A percentile compares a stretch with the other conserved stretches of the same genome.
These are phyloP conservation scores for Cisticola juncidis DNA, from an alignment of 2,113 vertebrate genomes.

Conservation along the genomic window DNA sequence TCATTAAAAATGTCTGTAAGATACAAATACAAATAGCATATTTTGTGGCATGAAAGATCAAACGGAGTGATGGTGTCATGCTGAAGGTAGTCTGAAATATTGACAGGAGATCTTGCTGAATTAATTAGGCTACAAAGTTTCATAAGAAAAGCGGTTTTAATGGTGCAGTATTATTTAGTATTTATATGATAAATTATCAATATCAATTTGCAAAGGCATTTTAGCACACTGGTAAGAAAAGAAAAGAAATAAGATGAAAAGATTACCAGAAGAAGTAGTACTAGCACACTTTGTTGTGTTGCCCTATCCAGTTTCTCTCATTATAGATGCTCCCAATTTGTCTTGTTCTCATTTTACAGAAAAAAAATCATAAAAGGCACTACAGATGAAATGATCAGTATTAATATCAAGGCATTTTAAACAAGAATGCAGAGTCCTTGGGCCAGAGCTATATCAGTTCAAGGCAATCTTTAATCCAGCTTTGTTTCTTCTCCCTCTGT, in stretches of 20 bases:
- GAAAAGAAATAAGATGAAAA: slow-evolving; percentile 15
- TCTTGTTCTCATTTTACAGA: slow-evolving; percentile 27
- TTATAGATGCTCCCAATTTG: slow-evolving; percentile 30
- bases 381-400: slow-evolving; percentile 42
- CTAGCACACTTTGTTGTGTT: neutral
- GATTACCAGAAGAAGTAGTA: neutral
- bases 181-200: slow-evolving; percentile 16
- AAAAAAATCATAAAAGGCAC: slow-evolving; percentile 32
- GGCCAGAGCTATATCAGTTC: slow-evolving; percentile 28
- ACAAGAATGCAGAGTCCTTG: slow-evolving; percentile 45
- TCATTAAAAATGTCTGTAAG: slow-evolving; percentile 34
- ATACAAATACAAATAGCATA: neutral
- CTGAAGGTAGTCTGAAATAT: neutral
- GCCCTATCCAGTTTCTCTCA: slow-evolving; percentile 1
- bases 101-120: neutral
- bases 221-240: neutral
- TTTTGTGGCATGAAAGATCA: neutral
- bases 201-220: slow-evolving; percentile 25
- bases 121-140: slow-evolving; percentile 28
- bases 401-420: slow-evolving; percentile 43
- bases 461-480: slow-evolving; percentile 45
- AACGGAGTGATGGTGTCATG: neutral
- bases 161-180: neutral
- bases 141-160: neutral
- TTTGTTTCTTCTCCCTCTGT: slow-evolving; percentile 26